phyloP scores from a whole-genome alignment of 2,888 invertebrate species.

The Salticus scenicus region DNA sequence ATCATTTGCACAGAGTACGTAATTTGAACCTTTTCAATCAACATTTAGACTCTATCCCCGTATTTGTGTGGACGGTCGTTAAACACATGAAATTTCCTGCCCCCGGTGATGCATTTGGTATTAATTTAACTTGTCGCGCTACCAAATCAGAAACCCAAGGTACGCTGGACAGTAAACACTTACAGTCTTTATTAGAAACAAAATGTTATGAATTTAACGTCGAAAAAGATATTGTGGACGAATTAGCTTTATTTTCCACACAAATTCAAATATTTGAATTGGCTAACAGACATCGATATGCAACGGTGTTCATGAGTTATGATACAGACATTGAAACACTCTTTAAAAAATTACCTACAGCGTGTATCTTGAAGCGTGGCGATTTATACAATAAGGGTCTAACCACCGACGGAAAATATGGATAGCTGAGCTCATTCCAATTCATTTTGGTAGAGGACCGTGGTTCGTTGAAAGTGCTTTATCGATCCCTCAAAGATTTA shows the following conservation, averaged over 20 bases:
- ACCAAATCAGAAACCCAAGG: constrained; percentile 27
- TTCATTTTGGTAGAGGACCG: not conserved
- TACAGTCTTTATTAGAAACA: not conserved
- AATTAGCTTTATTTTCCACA: constrained; percentile 3
- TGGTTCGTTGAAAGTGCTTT: too few species aligned
- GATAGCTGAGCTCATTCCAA: constrained; percentile 1
- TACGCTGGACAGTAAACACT: constrained; percentile 33
- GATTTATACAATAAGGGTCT: not conserved
- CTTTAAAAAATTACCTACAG: not conserved
- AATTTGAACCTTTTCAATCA: constrained; percentile 16
- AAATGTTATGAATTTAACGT: not conserved
- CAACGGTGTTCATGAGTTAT: not conserved
- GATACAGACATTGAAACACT: not conserved
- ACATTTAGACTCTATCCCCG: not conserved
- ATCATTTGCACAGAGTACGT: not conserved
- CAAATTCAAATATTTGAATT: not conserved
- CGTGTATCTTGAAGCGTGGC: not conserved
- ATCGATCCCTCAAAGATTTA: too few species aligned
- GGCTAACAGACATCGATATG: not conserved
- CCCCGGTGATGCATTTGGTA: constrained; percentile 33
- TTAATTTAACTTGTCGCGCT: constrained; percentile 23
- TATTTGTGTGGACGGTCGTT: not conserved
- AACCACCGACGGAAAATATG: not conserved
- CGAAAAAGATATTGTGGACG: not conserved
- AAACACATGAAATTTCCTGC: not conserved